phyloP scores from a whole-genome alignment of 1,140 invertebrate species.

The Acromyrmex echinatior region DNA sequence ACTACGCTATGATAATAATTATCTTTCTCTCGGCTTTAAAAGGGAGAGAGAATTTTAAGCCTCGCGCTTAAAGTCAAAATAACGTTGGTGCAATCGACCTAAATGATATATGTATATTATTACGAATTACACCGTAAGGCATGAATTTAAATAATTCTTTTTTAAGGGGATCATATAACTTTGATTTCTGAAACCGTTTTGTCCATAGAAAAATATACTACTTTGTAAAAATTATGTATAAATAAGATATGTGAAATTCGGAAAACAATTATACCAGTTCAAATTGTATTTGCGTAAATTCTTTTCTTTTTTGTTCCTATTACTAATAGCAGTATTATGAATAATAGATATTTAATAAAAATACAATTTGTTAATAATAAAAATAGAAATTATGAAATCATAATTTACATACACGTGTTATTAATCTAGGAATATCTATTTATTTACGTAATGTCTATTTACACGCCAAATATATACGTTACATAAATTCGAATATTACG shows the following conservation, averaged over 20 bases:
- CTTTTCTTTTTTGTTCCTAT: neutral
- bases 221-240: no score
- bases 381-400: neutral
- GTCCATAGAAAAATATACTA: neutral
- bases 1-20: neutral
- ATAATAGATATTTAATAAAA: neutral
- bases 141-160: conserved; percentile 6
- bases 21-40: no score
- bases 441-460: conserved; percentile 28
- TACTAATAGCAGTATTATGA: neutral
- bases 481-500: conserved; percentile 43
- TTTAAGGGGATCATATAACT: neutral
- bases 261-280: neutral
- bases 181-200: neutral
- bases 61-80: no score
- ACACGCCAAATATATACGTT: neutral
- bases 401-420: neutral
- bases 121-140: neutral
- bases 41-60: no score
- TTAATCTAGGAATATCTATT: conserved; percentile 50
- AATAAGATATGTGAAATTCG: neutral
- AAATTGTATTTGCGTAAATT: neutral
- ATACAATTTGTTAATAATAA: conserved; percentile 4
- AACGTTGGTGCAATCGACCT: no score
- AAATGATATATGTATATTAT: neutral